Evolutionary conservation across 2,888 invertebrate species (phyloP).

Genomic region (Busseola fusca): DNA sequence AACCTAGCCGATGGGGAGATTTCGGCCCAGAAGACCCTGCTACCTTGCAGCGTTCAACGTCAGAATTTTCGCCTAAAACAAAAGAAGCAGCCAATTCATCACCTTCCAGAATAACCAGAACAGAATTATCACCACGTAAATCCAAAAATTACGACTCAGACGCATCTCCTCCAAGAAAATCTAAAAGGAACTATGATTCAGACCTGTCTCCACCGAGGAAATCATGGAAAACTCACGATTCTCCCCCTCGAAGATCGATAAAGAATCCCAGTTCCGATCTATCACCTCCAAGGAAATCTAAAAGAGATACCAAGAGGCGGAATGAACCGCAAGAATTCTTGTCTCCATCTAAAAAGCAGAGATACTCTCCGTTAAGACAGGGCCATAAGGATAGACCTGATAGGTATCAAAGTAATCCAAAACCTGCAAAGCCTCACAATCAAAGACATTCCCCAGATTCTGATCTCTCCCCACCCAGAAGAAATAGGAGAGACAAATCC

Average conservation of each 20-base stretch:
- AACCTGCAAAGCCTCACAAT: constrained; percentile 39
- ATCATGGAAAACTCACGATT: constrained; percentile 46
- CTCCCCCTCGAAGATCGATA: constrained; percentile 50
- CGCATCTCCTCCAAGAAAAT: constrained; percentile 49
- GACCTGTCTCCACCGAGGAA: constrained; percentile 67
- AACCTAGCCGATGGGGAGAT: constrained; percentile 74
- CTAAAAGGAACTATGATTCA: constrained; percentile 59
- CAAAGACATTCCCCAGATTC: constrained; percentile 58
- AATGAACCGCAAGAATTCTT: constrained; percentile 24
- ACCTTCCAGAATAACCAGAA: constrained; percentile 68
- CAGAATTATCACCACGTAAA: constrained; percentile 48
- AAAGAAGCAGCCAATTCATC: constrained; percentile 52
- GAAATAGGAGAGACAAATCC: constrained; percentile 52
- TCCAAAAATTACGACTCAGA: constrained; percentile 53
- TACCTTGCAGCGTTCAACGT: constrained; percentile 37
- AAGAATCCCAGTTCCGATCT: constrained; percentile 57
- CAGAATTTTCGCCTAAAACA: constrained; percentile 51
- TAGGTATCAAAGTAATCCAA: constrained; percentile 22
- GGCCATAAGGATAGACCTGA: constrained; percentile 37
- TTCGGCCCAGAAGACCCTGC: constrained; percentile 46
- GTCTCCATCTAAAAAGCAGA: constrained; percentile 40
- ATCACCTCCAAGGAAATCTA: constrained; percentile 62
- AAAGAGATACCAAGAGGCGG: constrained; percentile 19
- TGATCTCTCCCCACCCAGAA: constrained; percentile 70
- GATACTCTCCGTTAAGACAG: constrained; percentile 40